Evolutionary conservation across 2,797 vertebrate genomes (phyloP), one percentile per base, ranked within the genome.

Genomic region (Gastrophryne carolinensis): DNA sequence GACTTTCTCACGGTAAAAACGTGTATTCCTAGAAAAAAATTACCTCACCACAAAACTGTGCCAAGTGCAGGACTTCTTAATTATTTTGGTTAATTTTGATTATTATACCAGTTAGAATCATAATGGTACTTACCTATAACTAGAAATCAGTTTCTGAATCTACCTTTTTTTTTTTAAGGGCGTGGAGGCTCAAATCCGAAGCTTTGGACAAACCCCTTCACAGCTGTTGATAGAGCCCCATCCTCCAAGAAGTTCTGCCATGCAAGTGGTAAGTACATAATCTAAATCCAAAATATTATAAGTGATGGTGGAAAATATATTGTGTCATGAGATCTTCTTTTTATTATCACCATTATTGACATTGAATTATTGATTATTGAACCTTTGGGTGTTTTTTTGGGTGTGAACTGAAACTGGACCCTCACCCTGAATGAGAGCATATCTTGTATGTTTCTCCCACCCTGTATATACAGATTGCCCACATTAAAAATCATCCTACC

Each of bases 171-270:
- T 86, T 88, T 91, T 86, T 62, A 86, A 99, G 98, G 98, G 96
- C 74, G 94, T 97, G 23, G 97, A 99, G 90, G 93, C 96, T 89
- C 98, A 99, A 86, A 97, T 99, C 81, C 92, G 95, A 84, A 97
- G 97, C 86, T 99, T 98, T 85, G 98, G 98, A 88, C 98, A 99
- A 90, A 98, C 96, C 34, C 96, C 98, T 79, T 96, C 94, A 82
- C 97, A 99, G 84, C 88, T 99, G 74, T 94, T 99, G 75, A 95
- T 98, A 72, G 98, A 99, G 80, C 98, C 98, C 58, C 98, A 99
- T 88, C 93, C 94, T 78, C 96, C 98, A 8, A 85, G 98, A 87
- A 97, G 96, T 80, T 99, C 98, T 34, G 95, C 97, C 83, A 98
- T 98, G 96, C 97, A 99, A 86, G 94, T 96, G 93, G 98, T 99